Evolutionary conservation across 2,797 vertebrate species (phyloP), one percentile per base, ranked within the genome.

Genomic region (Allobates femoralis): DNA sequence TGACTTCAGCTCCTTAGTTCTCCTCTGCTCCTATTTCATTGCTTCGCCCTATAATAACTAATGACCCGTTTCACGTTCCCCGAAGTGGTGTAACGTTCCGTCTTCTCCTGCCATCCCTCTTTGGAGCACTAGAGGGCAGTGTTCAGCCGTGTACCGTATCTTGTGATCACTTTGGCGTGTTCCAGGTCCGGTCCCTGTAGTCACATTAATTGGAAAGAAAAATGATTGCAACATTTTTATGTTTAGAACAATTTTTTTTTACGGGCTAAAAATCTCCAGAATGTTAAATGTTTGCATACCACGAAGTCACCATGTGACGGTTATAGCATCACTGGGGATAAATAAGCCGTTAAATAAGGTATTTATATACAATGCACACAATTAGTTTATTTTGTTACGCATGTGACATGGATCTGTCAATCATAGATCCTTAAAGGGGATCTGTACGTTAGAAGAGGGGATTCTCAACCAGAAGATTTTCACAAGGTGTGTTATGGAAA

Each of bases 281-380:
- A 56, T 55, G 64, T n/a, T 56, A 82, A 82, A 82, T 82, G 55
- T 82, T 82, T 71, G 30, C 80, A 82, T 69, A n/a, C 30, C 50
- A 34, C 19, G 2, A 53, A 34, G 50, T 34, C 50, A 37, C 30
- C 15, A 7, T 15, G 11, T 34, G 21, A 71, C 64, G 56, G 53
- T 82, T 82, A 55, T 26, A 69, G 80, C 14, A 53, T 7, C 18
- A 19, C 19, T 67, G 28, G 30, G 80, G 30, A 23, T 15, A 67
- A 67, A 28, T 28, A 69, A 55, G 10, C 30, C 67, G 5, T 23
- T 41, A 79, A 41, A 41, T 19, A 2, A 15, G 3, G 19, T 19
- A 19, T 67, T 37, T 21, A 69, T 1, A 34, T 34, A 6, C 32
- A 66, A 66, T 18, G 3, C 0, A 15, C 1, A 11, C 12, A n/a